Conservation (phyloP, 2,797 vertebrate species). For the Phataginus tetradactyla region DNA sequence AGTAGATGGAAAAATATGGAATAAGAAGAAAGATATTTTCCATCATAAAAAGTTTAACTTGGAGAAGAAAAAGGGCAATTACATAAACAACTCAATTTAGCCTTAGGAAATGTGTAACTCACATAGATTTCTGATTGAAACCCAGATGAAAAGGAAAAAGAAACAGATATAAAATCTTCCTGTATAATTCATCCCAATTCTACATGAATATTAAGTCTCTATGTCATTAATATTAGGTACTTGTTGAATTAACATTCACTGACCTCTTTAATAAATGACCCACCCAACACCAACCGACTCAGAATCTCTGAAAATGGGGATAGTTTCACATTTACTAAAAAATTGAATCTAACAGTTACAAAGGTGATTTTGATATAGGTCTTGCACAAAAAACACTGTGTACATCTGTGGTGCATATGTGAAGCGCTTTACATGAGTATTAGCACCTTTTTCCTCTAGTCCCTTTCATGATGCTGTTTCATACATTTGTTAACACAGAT, state of each 20-base stretch:
- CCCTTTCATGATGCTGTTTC: background rate
- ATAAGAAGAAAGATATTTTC: conserved; percentile 40
- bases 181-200: conserved; percentile 14
- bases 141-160: conserved; percentile 15
- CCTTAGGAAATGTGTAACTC: background rate
- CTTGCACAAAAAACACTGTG: background rate
- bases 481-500: background rate
- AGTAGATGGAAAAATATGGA: conserved; percentile 47
- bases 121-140: conserved; percentile 44
- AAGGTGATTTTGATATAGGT: background rate
- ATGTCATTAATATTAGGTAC: conserved; percentile 12
- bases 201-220: background rate
- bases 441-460: background rate
- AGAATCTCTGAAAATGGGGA: conserved; percentile 19
- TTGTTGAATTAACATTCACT: conserved; percentile 5
- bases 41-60: conserved; percentile 60
- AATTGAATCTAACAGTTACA: background rate
- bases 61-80: conserved; percentile 60
- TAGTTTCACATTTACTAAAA: background rate
- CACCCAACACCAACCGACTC: background rate
- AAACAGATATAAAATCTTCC: conserved; percentile 27
- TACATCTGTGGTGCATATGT: background rate
- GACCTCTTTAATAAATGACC: conserved; percentile 41
- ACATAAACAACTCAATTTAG: conserved; percentile 57
- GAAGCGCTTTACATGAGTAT: background rate